Evolutionary conservation across 2,888 invertebrate genomes (phyloP), one percentile per base, ranked within the genome.

Genomic region (Lacanobia oleracea): DNA sequence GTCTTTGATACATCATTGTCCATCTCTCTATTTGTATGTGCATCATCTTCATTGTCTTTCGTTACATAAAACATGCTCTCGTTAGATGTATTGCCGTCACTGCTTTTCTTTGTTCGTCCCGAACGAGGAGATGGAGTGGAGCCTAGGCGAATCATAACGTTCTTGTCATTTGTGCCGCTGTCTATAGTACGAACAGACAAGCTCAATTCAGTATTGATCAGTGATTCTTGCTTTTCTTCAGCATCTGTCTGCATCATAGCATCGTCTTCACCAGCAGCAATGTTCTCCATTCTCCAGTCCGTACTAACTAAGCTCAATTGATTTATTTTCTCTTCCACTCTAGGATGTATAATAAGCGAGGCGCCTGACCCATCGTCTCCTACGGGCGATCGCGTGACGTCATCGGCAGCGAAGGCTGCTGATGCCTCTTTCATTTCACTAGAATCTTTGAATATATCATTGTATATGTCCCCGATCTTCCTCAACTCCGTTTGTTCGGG

Each of bases 141-240:
- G 27, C 77, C 75, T 1, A 79, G 8, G 37, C 61, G 43, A 7
- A 66, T 67, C 79, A 77, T 85, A 0, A 81, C 7, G 37, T 76
- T 75, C 71, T 90, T 88, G 18, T 89, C 86, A 1, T 79, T 81
- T 0, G 73, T 66, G 1, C 77, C 81, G 56, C 45, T 57, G 37
- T 82, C 82, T 4, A 82, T 45, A 1, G 88, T 87, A 0, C 75
- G 83, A 3, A 71, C 73, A 0, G 93, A 91, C 93, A 93, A 92
- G 67, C 93, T 91, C 14, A 93, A 82, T 23, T 94, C 87, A 60
- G 90, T 87, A 68, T 88, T 82, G 0, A 93, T 75, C 21, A 92
- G 1, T 18, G 79, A 57, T 14, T 50, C 7, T n/a, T 56, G 45
- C 6, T 16, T 76, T 10, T n/a, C 27, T 40, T 40, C 40, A 23